Evolutionary conservation across 2,113 vertebrate genomes (phyloP).

Genomic region (Neodontobutis hainanensis): DNA sequence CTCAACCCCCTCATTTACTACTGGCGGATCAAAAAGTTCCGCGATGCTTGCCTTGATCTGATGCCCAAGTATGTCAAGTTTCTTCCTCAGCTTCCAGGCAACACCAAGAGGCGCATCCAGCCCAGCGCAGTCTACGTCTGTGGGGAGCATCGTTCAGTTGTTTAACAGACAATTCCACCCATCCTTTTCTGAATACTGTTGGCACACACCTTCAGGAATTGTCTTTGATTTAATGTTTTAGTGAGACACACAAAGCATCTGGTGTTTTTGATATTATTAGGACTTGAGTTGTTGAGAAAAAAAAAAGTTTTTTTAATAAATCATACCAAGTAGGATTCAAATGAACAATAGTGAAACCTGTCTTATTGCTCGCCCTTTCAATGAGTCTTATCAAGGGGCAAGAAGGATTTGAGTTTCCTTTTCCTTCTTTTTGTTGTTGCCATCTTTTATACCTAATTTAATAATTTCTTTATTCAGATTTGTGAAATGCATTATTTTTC

Average conservation of each 20-base stretch:
- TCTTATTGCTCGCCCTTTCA: no score
- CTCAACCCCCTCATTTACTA: slow-evolving; percentile 99
- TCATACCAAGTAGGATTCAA: no score
- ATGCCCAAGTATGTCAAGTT: slow-evolving; percentile 96
- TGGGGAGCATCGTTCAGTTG: slow-evolving; percentile 90
- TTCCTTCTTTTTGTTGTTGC: no score
- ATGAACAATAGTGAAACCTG: no score
- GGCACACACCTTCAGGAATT: neutral
- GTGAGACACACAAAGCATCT: neutral
- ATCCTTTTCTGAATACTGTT: neutral
- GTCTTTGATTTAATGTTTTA: neutral
- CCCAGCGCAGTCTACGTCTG: slow-evolving; percentile 96
- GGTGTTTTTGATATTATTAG: neutral
- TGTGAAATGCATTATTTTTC: no score
- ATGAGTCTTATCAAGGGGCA: no score
- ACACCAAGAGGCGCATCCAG: slow-evolving; percentile 88
- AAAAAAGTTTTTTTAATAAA: no score
- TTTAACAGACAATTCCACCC: slow-evolving; percentile 62
- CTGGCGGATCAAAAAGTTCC: slow-evolving; percentile 99
- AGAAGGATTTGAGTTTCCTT: no score
- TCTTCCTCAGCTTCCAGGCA: slow-evolving; percentile 89
- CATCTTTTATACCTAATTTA: no score
- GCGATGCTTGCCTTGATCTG: slow-evolving; percentile 93
- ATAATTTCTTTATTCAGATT: no score
- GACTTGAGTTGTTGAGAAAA: no score